phyloP scores from a whole-genome alignment of 2,797 vertebrate genomes.

The Amazona ochrocephala region DNA sequence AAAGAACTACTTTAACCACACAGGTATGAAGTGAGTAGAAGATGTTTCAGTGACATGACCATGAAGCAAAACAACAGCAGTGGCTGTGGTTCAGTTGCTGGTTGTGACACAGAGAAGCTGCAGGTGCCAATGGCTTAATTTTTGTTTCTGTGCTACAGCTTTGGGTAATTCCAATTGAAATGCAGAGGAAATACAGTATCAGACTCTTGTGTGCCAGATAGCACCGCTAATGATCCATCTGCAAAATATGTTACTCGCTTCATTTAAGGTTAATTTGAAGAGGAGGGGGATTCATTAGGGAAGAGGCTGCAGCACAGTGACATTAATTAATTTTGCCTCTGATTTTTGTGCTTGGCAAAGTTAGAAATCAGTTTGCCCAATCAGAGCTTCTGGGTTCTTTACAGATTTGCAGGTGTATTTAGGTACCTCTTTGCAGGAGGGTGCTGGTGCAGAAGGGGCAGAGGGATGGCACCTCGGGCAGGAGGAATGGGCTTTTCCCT shows the following conservation, averaged over 20 bases:
- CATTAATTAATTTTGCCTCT: conserved; percentile 20
- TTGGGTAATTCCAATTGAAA: neutral
- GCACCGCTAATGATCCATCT: neutral
- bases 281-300: conserved; percentile 10
- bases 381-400: neutral
- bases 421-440: neutral
- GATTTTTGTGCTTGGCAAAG: neutral
- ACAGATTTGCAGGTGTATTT: neutral
- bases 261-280: conserved; percentile 17
- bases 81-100: neutral
- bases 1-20: neutral
- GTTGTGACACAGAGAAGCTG: neutral
- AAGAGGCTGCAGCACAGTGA: neutral
- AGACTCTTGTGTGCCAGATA: neutral
- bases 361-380: neutral
- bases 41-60: neutral
- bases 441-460: neutral
- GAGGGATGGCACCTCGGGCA: no score
- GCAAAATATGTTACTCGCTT: neutral
- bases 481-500: neutral
- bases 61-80: neutral
- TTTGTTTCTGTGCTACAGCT: neutral
- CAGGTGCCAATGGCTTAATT: neutral
- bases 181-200: neutral
- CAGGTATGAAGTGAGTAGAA: neutral